phyloP scores from a whole-genome alignment of 2,797 vertebrate species.

The Sebastes hopkinsi region DNA sequence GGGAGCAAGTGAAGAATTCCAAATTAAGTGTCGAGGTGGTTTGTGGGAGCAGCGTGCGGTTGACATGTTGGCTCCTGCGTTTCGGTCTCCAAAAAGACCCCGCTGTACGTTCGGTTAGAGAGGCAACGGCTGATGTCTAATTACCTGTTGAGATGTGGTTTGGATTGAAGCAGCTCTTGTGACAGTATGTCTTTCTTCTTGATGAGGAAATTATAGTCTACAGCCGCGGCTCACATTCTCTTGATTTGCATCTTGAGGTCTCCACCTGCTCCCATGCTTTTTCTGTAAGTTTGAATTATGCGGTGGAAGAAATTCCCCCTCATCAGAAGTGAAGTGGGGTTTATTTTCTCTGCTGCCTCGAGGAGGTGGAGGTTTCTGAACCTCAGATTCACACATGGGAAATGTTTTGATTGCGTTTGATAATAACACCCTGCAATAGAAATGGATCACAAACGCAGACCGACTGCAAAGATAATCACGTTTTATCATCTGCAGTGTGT shows the following conservation, averaged over 20 bases:
- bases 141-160: slow-evolving; percentile 77
- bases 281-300: slow-evolving; percentile 52
- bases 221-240: slow-evolving; percentile 50
- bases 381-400: slow-evolving; percentile 43
- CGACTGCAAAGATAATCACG: slow-evolving; percentile 31
- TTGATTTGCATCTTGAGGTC: slow-evolving; percentile 67
- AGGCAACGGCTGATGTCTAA: slow-evolving; percentile 58
- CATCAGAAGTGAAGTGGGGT: slow-evolving; percentile 47
- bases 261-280: slow-evolving; percentile 62
- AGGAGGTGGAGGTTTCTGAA: slow-evolving; percentile 50
- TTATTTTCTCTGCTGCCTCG: slow-evolving; percentile 63
- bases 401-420: slow-evolving; percentile 61
- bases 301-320: slow-evolving; percentile 42
- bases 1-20: slow-evolving; percentile 61
- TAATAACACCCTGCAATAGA: slow-evolving; percentile 40
- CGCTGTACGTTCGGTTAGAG: slow-evolving; percentile 45
- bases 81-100: slow-evolving; percentile 28
- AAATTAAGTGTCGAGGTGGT: slow-evolving; percentile 59
- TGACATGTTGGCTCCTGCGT: slow-evolving; percentile 66
- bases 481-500: slow-evolving; percentile 22
- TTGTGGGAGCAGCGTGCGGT: slow-evolving; percentile 43
- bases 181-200: slow-evolving; percentile 60
- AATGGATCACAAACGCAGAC: slow-evolving; percentile 28
- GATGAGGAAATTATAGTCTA: slow-evolving; percentile 75
- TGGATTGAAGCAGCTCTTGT: slow-evolving; percentile 61